Percentiles rank a stretch among this genome's conserved stretches.
Evolutionary conservation across 2,113 vertebrate genomes (phyloP).

Genomic region (Nicator chloris): DNA sequence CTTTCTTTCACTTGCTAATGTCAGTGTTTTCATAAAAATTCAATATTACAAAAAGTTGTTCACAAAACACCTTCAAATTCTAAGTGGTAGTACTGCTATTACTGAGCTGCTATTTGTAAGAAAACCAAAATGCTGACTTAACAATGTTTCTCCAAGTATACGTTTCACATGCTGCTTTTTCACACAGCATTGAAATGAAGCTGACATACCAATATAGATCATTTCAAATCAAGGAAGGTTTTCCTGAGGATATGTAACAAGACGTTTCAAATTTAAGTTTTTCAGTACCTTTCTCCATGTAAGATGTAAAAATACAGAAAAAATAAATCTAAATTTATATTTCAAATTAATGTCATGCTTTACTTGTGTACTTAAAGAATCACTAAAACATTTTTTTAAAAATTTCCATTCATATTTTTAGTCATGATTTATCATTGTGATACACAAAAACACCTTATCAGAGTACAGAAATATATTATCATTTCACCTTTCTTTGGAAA

Average conservation of each 20-base stretch:
- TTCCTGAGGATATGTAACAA: neutral
- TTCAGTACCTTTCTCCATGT: neutral
- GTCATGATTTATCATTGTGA: neutral
- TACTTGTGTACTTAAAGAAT: neutral
- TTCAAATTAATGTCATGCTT: neutral
- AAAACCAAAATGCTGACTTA: slow-evolving; percentile 3
- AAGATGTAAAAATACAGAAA: neutral
- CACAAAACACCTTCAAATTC: neutral
- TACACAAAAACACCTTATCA: neutral
- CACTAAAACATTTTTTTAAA: neutral
- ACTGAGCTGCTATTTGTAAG: neutral
- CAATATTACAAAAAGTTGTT: neutral
- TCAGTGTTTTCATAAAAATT: slow-evolving; percentile 4
- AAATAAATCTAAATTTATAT: neutral
- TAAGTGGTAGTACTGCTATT: neutral
- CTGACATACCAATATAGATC: neutral
- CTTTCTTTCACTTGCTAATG: neutral
- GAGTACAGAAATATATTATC: neutral
- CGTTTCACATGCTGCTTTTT: neutral
- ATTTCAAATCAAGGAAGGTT: neutral
- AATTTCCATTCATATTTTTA: neutral
- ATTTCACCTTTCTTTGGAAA: neutral
- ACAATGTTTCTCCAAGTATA: neutral
- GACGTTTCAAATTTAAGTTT: neutral
- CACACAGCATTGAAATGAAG: neutral